Evolutionary conservation across 2,113 vertebrate species (phyloP).

Genomic region (Zapornia atra): DNA sequence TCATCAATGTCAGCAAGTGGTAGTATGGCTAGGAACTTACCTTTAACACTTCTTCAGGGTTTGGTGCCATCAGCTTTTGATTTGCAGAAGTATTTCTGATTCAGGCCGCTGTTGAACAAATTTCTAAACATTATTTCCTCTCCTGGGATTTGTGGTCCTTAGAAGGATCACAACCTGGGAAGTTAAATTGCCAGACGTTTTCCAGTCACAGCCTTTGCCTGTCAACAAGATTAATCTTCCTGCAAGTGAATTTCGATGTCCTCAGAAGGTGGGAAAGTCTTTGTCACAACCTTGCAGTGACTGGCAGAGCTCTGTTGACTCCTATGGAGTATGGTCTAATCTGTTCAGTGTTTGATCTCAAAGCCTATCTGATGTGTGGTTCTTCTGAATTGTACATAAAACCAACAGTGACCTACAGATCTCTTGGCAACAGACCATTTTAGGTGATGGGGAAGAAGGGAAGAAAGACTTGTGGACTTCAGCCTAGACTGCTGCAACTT

Average conservation of each 20-base stretch:
- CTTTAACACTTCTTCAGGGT: neutral
- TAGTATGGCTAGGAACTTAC: neutral
- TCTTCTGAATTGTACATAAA: neutral
- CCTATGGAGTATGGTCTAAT: neutral
- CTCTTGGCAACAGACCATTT: neutral
- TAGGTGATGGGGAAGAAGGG: neutral
- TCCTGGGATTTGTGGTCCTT: neutral
- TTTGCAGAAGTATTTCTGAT: neutral
- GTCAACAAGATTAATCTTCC: neutral
- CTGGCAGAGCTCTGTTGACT: neutral
- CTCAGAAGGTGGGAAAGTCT: neutral
- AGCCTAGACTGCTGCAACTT: neutral
- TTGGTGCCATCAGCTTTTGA: neutral
- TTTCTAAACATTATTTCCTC: neutral
- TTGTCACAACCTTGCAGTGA: neutral
- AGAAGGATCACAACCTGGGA: neutral
- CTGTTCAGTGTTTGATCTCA: neutral
- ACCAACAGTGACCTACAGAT: neutral
- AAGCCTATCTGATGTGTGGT: neutral
- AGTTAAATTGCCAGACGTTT: neutral
- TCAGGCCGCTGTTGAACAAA: neutral
- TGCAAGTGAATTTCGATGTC: neutral
- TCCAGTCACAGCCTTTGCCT: neutral
- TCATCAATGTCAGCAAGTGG: neutral
- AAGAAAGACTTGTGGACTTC: neutral